These are phyloP conservation scores for Lamellibrachia luymesi DNA, from an alignment of 1,140 invertebrate genomes.

Conservation along the genomic window DNA sequence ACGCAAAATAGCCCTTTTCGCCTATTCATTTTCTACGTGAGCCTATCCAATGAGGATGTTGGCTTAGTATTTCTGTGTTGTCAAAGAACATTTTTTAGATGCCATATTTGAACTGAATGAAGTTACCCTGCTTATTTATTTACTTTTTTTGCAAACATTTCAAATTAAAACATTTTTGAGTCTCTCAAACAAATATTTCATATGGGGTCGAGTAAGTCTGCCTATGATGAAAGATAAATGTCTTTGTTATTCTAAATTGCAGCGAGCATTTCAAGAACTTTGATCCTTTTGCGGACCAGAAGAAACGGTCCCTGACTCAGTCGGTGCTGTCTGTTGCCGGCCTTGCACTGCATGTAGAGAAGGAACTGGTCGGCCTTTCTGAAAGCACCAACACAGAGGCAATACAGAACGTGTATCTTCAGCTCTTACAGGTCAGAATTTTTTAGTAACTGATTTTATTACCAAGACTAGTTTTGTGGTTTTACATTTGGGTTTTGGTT, in stretches of 20 bases:
- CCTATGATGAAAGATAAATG: background rate
- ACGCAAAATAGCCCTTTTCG: too few relatives aligned
- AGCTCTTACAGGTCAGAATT: background rate
- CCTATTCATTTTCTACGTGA: too few relatives aligned
- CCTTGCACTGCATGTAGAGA: background rate
- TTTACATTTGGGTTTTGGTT: background rate
- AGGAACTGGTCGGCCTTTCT: background rate
- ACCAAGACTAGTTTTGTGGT: background rate
- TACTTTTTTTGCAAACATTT: too few relatives aligned
- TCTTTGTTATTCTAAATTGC: conserved; percentile 36
- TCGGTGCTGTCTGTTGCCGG: conserved; percentile 13
- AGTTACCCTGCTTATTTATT: too few relatives aligned
- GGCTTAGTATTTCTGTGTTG: too few relatives aligned
- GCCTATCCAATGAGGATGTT: too few relatives aligned
- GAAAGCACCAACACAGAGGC: background rate
- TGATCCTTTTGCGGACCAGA: conserved; percentile 78
- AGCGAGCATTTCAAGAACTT: conserved; percentile 67
- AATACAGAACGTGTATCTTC: background rate
- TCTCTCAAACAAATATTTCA: too few relatives aligned
- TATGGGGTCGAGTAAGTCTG: too few relatives aligned
- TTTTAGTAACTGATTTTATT: background rate
- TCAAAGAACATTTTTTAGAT: too few relatives aligned
- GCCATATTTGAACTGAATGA: too few relatives aligned
- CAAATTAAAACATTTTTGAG: too few relatives aligned
- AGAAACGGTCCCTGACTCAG: conserved; percentile 64